Evolutionary conservation across 2,888 invertebrate genomes (phyloP), one percentile per base, ranked within the genome.

Genomic region (Dione vanillae): DNA sequence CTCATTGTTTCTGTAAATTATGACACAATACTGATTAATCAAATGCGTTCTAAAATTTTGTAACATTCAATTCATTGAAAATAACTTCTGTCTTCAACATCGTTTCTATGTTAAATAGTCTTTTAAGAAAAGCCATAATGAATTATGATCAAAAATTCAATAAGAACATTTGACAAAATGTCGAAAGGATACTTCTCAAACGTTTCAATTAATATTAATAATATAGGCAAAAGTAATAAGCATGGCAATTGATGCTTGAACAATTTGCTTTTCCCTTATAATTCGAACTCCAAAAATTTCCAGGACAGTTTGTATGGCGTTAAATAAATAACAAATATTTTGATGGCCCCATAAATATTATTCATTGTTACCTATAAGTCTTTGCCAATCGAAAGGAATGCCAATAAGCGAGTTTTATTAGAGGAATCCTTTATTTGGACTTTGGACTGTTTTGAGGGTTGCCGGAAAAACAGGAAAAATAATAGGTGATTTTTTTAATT

Each of bases 241-340:
- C 67, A 67, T 47, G 64, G 12, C 65, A 67, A 73, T 59, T 67
- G 70, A 20, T 51, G 56, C 43, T 62, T 61, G 62, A 75, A 73
- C 71, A 75, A 71, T 72, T 69, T 74, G 69, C 62, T 68, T 65
- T 67, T 37, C 52, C 54, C 58, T 65, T 70, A 67, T 59, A 70
- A 58, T 70, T 72, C 56, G 43, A 70, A 69, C 49, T 65, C 43
- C 52, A 69, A 71, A 69, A 67, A 70, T 69, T 71, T 67, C 62
- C 52, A 56, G 69, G 67, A 51, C 65, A 61, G 70, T 72, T 73
- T 72, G 67, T 51, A 64, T 54, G 66, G 69, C 70, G 72, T 54
- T 77, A 77, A 77, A 78, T 78, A 79, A 80, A 79, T 80, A 79
- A 78, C 76, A 79, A 79, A 80, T 80, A 80, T 79, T 78, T 72